These are phyloP conservation scores for Sycophila sp. DNA, from an alignment of 1,140 invertebrate species.

Conservation along the genomic window DNA sequence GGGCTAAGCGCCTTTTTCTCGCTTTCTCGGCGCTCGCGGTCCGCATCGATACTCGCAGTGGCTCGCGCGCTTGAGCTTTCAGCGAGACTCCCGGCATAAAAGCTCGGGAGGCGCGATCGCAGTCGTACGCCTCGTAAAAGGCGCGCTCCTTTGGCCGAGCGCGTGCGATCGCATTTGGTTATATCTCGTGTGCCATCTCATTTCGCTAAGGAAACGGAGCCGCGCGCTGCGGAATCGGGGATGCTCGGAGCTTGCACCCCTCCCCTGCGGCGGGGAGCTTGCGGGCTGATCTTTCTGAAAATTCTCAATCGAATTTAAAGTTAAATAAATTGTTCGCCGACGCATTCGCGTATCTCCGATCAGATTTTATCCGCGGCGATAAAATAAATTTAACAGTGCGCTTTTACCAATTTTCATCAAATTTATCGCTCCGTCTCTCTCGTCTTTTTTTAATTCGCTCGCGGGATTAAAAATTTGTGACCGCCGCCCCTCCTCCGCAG, in stretches of 20 bases:
- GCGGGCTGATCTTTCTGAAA: neutral
- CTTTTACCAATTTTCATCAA: neutral
- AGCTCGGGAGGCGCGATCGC: no score
- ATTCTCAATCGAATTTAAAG: slow-evolving; percentile 12
- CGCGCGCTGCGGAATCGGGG: neutral
- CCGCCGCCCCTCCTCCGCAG: no score
- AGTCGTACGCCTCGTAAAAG: slow-evolving; percentile 46
- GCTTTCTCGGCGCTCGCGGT: no score
- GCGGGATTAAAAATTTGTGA: no score
- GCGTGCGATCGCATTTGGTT: slow-evolving; percentile 42
- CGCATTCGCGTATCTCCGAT: neutral
- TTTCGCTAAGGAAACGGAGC: slow-evolving; percentile 25
- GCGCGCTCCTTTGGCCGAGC: slow-evolving; percentile 35
- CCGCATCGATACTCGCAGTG: no score
- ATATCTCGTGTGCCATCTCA: slow-evolving; percentile 46
- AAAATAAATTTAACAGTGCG: neutral
- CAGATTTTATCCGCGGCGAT: neutral
- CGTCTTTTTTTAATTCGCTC: no score
- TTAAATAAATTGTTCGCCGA: neutral
- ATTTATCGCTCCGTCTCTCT: no score
- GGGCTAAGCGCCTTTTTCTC: no score
- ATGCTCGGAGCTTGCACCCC: no score
- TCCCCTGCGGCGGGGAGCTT: neutral
- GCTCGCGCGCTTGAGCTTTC: no score
- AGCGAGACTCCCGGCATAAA: no score